Evolutionary conservation across 2,113 vertebrate genomes (phyloP).

Genomic region (Pseudonaja textilis): DNA sequence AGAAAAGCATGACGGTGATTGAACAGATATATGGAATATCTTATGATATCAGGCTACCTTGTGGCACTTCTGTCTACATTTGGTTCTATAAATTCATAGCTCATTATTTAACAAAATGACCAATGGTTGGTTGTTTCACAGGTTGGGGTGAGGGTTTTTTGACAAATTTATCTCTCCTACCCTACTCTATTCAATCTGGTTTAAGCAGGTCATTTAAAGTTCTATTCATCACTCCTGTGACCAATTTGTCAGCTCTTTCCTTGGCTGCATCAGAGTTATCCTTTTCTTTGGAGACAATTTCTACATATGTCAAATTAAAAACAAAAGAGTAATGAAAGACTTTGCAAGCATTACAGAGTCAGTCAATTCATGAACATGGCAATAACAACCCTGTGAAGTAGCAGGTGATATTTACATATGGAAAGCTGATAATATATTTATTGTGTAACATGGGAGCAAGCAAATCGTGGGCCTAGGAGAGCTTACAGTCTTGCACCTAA

Average conservation of each 20-base stretch:
- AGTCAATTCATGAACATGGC: background rate
- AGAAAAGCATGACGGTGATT: slow-evolving; percentile 27
- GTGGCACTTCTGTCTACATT: background rate
- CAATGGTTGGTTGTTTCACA: background rate
- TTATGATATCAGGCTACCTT: slow-evolving; percentile 4
- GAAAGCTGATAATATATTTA: background rate
- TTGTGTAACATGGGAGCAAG: background rate
- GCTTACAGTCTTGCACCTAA: background rate
- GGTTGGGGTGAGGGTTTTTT: background rate
- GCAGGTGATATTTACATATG: background rate
- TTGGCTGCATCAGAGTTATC: background rate
- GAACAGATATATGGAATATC: background rate
- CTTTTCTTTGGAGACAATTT: background rate
- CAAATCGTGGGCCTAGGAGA: background rate
- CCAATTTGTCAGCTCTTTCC: background rate
- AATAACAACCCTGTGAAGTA: background rate
- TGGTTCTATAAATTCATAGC: slow-evolving; percentile 11
- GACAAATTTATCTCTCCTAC: background rate
- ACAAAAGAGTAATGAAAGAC: background rate
- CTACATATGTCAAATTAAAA: background rate
- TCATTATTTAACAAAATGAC: background rate
- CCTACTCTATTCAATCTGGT: background rate
- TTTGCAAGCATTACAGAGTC: background rate
- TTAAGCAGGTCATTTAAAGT: background rate
- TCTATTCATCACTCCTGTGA: background rate